A percentile compares a stretch with the other conserved stretches of the same genome.
Conservation (phyloP, 2,797 vertebrate genomes). For the Semaprochilodus insignis region DNA sequence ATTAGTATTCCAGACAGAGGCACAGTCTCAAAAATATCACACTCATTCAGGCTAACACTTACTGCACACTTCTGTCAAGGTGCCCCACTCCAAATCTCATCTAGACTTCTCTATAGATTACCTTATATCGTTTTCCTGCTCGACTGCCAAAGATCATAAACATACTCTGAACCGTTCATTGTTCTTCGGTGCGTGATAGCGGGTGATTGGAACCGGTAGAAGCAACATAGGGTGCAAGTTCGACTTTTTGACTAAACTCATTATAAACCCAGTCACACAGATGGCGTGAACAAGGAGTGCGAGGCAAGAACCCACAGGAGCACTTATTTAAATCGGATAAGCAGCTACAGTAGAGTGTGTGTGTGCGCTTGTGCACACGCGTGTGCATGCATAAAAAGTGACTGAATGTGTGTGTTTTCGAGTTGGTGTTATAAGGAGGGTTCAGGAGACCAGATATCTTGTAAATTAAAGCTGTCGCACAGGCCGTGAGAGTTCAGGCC, state of each 20-base stretch:
- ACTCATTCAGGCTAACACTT: constrained; percentile 51
- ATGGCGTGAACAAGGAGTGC: constrained; percentile 36
- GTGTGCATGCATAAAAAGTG: constrained; percentile 1
- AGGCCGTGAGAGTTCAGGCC: constrained; percentile 42
- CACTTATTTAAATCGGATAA: constrained; percentile 57
- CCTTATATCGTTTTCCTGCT: constrained; percentile 21
- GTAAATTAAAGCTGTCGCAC: constrained; percentile 63
- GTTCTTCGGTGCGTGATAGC: constrained; percentile 6
- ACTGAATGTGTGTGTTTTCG: constrained; percentile 12
- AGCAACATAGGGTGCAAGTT: background rate
- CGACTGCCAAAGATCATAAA: background rate
- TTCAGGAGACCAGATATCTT: constrained; percentile 63
- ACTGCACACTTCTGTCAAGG: constrained; percentile 49
- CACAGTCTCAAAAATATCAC: constrained; percentile 53
- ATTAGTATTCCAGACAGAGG: constrained; percentile 60
- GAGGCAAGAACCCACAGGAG: constrained; percentile 44
- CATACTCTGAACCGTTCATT: background rate
- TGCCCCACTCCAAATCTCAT: constrained; percentile 52
- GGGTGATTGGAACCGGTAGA: constrained; percentile 11
- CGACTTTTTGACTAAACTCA: constrained; percentile 30
- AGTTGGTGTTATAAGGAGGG: constrained; percentile 31
- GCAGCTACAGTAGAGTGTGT: constrained; percentile 32
- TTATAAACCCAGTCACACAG: constrained; percentile 36
- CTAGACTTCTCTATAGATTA: constrained; percentile 49
- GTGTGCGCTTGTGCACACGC: background rate